Evolutionary conservation across 2,797 vertebrate species (phyloP).

Genomic region (Manis pentadactyla): DNA sequence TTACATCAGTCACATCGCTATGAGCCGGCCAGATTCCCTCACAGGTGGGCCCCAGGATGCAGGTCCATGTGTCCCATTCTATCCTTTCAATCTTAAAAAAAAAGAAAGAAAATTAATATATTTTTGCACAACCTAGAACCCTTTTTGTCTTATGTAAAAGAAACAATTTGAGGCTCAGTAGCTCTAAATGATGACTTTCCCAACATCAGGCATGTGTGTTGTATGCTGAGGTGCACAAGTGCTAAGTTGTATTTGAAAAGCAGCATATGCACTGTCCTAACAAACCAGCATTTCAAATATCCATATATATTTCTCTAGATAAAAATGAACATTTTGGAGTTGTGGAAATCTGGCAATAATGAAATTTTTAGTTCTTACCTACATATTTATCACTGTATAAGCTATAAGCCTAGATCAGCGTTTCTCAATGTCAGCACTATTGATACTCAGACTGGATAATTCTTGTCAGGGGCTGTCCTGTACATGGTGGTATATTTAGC

Average conservation of each 20-base stretch:
- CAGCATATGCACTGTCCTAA: neutral
- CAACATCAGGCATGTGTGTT: neutral
- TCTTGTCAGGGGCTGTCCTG: neutral
- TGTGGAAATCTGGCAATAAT: neutral
- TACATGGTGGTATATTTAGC: neutral
- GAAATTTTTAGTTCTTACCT: neutral
- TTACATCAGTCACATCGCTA: constrained; percentile 92
- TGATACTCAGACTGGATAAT: neutral
- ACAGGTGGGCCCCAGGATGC: constrained; percentile 94
- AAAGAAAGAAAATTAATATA: neutral
- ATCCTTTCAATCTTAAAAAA: constrained; percentile 94
- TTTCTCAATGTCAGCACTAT: neutral
- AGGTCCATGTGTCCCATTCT: constrained; percentile 96
- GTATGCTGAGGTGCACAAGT: neutral
- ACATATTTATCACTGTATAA: neutral
- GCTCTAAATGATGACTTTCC: neutral
- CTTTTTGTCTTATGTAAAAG: neutral
- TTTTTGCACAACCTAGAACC: neutral
- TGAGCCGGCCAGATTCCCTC: constrained; percentile 96
- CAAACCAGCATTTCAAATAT: neutral
- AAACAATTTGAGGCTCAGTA: neutral
- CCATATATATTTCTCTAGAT: neutral
- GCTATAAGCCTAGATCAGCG: neutral
- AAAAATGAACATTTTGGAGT: constrained; percentile 14
- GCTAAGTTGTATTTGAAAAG: neutral